Percentiles rank a stretch among this genome's conserved stretches.
phyloP scores from a whole-genome alignment of 1,140 invertebrate species.

The Orchesella cincta region DNA sequence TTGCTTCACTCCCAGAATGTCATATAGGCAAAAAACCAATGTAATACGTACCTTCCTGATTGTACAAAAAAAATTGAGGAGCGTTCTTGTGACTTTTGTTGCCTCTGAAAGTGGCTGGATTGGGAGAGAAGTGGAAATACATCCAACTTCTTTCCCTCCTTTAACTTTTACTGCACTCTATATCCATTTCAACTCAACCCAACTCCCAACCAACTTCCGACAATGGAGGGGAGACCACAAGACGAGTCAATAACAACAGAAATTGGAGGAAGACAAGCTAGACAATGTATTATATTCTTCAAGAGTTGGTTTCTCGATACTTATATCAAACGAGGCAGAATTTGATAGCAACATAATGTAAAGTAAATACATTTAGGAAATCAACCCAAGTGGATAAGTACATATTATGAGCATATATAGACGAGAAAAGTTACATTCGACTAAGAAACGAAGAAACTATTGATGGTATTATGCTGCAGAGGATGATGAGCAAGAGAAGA shows the following conservation, averaged over 20 bases:
- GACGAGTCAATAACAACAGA: slow-evolving; percentile 21
- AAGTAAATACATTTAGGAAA: slow-evolving; percentile 22
- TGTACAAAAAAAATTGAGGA: no score
- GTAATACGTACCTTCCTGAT: no score
- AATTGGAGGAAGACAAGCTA: slow-evolving; percentile 1
- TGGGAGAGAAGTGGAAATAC: neutral
- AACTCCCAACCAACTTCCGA: neutral
- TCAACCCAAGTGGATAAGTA: slow-evolving; percentile 17
- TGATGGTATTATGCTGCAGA: neutral
- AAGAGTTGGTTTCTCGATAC: neutral
- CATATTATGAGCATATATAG: neutral
- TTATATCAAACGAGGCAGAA: slow-evolving; percentile 7
- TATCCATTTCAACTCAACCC: neutral
- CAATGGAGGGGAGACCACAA: slow-evolving; percentile 13
- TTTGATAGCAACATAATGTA: slow-evolving; percentile 5
- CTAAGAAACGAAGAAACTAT: neutral
- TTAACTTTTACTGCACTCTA: neutral
- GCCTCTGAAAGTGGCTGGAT: neutral
- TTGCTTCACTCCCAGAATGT: no score
- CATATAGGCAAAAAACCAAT: no score
- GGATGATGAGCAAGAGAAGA: no score
- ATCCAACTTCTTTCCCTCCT: neutral
- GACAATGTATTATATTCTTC: neutral
- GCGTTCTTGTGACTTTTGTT: neutral
- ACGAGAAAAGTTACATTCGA: neutral